A percentile compares a stretch with the other conserved stretches of the same genome.
Evolutionary conservation across 2,797 vertebrate species (phyloP).

Genomic region (Gephyroberyx darwinii): DNA sequence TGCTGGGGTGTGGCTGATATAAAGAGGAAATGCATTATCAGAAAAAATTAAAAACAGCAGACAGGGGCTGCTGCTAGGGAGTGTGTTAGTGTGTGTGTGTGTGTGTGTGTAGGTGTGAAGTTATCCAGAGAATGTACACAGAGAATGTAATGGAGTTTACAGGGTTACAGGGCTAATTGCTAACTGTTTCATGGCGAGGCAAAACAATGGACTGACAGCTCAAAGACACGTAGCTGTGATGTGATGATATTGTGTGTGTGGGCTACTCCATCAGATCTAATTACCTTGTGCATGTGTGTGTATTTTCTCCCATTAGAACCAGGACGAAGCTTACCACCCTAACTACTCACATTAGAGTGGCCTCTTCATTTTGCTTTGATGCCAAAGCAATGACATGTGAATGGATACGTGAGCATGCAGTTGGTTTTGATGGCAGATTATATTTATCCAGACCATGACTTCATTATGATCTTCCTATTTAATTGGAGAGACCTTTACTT

Average conservation of each 20-base stretch:
- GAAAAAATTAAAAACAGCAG: neutral
- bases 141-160: neutral
- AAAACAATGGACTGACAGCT: neutral
- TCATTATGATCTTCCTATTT: slow-evolving; percentile 54
- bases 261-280: slow-evolving; percentile 32
- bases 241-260: slow-evolving; percentile 5
- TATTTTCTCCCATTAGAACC: neutral
- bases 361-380: slow-evolving; percentile 34
- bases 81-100: neutral
- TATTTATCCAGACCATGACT: slow-evolving; percentile 52
- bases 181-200: neutral
- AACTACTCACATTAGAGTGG: slow-evolving; percentile 30
- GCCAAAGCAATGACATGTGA: slow-evolving; percentile 30
- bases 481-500: slow-evolving; percentile 60
- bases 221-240: slow-evolving; percentile 1
- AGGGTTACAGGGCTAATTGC: neutral
- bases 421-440: slow-evolving; percentile 45
- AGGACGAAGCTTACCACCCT: slow-evolving; percentile 12
- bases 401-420: slow-evolving; percentile 5
- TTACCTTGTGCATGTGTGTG: slow-evolving; percentile 18
- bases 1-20: neutral
- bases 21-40: neutral
- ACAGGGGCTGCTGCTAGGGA: neutral
- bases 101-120: neutral
- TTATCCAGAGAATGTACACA: slow-evolving; percentile 1